Base-by-base conservation (phyloP, 2,888 invertebrate genomes). In the Chymomyza amoena region DNA sequence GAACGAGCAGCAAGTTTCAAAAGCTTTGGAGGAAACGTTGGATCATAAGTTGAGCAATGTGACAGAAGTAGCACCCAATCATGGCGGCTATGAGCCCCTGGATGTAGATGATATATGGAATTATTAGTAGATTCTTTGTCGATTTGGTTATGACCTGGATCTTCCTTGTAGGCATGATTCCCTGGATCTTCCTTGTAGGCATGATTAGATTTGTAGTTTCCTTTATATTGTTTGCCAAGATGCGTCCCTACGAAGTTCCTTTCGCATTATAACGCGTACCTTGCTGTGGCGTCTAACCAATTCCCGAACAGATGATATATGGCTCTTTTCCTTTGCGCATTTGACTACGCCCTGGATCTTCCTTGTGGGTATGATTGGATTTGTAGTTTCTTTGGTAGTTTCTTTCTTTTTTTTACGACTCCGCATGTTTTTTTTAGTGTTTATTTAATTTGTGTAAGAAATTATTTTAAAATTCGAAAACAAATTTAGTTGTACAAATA, bases 31-130 rank as follows among this genome's bases (percentile, higher is more conserved):
- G 57, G 68, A 72, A 6, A 81, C 84, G 15, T 62, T 83, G 60
- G 85, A 72, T 64, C 68, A 75, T 67, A 54, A 61, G 16, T 28
- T 51, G n/a, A 61, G 16, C 16, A 32, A 61, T 28, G 10, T 13
- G n/a, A 65, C 51, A 64, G 72, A 50, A 20, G 45, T 51, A 9
- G 69, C 69, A 10, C 73, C 69, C 57, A 73, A 84, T 52, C 64
- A 72, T 5, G 85, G 80, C 52, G 85, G 80, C 52, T 80, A 81
- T 64, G 90, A 90, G 63, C 88, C 89, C 1, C 90, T 90, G 90
- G 90, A 90, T 78, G 79, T 90, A 51, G 89, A 89, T 77, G 89
- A 89, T 36, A 75, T 90, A 54, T 81, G 72, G 84, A 89, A 59
- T 69, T 84, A 62, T 56, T 87, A 7, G n/a, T n/a, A n/a, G n/a